These are phyloP conservation scores for Hymenochirus boettgeri DNA, from an alignment of 2,113 vertebrate species.

Conservation along the genomic window DNA sequence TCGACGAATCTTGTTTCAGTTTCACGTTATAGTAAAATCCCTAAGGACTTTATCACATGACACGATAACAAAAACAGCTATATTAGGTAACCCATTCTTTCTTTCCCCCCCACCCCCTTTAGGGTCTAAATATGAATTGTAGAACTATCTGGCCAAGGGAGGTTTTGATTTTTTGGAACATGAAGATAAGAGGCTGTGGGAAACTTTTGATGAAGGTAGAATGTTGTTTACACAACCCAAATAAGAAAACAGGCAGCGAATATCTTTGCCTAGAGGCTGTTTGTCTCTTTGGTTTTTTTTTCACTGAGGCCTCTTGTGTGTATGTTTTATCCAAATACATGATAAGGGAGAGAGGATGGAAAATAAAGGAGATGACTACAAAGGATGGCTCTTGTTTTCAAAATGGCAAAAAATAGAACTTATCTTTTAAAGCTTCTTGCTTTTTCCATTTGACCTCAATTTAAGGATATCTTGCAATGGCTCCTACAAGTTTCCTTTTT, in stretches of 20 bases:
- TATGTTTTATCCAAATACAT: not conserved
- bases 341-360: not conserved
- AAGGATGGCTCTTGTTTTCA: not conserved
- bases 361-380: not conserved
- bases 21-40: too few relatives aligned
- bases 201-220: not conserved
- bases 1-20: too few relatives aligned
- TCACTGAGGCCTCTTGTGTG: not conserved
- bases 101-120: too few relatives aligned
- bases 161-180: not conserved
- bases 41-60: too few relatives aligned
- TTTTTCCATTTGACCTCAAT: slow-evolving; percentile 1
- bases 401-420: not conserved
- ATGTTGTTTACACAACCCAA: not conserved
- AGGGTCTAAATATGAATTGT: too few relatives aligned
- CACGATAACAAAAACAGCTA: too few relatives aligned
- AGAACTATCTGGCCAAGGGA: too few relatives aligned
- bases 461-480: not conserved
- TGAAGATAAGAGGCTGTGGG: not conserved
- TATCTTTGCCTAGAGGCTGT: not conserved
- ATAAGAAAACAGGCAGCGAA: not conserved
- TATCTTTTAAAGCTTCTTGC: not conserved
- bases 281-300: not conserved
- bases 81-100: too few relatives aligned
- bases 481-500: too few relatives aligned